phyloP scores from a whole-genome alignment of 2,113 vertebrate species.

The Rhea americana region DNA sequence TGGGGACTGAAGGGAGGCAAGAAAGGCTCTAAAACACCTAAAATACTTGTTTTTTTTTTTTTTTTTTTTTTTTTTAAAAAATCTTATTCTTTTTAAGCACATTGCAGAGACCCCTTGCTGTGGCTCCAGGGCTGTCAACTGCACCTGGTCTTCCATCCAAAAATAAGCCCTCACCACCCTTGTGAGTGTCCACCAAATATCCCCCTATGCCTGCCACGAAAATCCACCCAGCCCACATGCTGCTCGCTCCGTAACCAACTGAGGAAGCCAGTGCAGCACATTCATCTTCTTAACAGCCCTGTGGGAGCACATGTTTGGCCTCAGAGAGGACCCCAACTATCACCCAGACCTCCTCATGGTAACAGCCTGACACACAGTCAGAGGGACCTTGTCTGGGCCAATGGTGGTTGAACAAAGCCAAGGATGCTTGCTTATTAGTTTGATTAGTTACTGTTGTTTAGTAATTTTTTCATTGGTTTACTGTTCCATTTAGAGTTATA shows the following conservation, averaged over 20 bases:
- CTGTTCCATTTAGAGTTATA: background rate
- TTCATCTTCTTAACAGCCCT: too few species aligned
- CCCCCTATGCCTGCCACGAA: background rate
- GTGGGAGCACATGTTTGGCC: background rate
- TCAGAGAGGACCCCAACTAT: too few species aligned
- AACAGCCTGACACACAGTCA: fast-evolving
- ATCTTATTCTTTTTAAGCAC: too few species aligned
- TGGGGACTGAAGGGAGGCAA: background rate
- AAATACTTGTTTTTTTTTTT: too few species aligned
- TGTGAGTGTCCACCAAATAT: too few species aligned
- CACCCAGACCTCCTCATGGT: background rate
- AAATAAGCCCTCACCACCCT: background rate
- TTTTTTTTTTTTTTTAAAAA: too few species aligned
- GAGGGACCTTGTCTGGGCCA: background rate
- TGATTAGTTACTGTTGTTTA: background rate
- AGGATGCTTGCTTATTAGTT: background rate
- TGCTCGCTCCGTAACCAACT: background rate
- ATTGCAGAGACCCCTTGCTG: too few species aligned
- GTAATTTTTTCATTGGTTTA: background rate
- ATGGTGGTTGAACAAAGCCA: background rate
- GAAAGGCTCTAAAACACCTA: background rate
- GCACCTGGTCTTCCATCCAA: background rate
- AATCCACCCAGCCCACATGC: background rate
- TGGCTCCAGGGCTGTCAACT: too few species aligned
- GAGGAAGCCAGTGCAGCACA: background rate